Base-by-base conservation (phyloP, 2,888 invertebrate species). In the Syrphus vitripennis region DNA sequence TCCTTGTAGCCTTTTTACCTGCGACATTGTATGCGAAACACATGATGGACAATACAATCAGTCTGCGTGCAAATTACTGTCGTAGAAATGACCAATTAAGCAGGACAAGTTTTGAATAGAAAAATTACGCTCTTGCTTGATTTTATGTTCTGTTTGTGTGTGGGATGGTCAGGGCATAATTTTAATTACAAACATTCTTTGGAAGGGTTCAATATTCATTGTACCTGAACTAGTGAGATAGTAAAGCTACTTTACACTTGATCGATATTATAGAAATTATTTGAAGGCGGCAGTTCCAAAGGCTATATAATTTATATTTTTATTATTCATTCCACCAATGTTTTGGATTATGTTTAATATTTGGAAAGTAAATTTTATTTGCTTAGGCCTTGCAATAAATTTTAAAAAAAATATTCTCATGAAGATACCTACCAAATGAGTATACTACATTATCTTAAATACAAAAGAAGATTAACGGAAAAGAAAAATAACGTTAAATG, bases 121-220 rank as follows among this genome's bases (percentile, higher is more conserved):
- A 24, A 42, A 71, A 50, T 19, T 79, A 31, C 59, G n/a, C 42
- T 78, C 9, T 59, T 42, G 45, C 48, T 55, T 7, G 9, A n/a
- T 87, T 87, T 88, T 77, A 80, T 80, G 76, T 65, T 72, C 50
- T 79, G 88, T 84, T 65, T 74, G 83, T 76, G 83, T 74, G 87
- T 89, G 88, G 89, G 89, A 88, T 83, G 87, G 79, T 69, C 87
- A 83, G 67, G 63, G 83, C 79, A 88, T 88, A 88, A 89, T 89
- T 88, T 88, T 78, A 86, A 88, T 88, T 87, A 87, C 87, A 88
- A 89, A 88, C 88, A 89, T 80, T 88, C 77, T 75, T 71, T 71
- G 77, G 83, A 87, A 84, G 76, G 50, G 84, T 84, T 81, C 40
- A 42, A 34, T n/a, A 40, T 63, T 12, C n/a, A 21, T 67, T 53